Base-by-base conservation (phyloP, 2,113 vertebrate genomes). In the Pelodiscus sinensis region DNA sequence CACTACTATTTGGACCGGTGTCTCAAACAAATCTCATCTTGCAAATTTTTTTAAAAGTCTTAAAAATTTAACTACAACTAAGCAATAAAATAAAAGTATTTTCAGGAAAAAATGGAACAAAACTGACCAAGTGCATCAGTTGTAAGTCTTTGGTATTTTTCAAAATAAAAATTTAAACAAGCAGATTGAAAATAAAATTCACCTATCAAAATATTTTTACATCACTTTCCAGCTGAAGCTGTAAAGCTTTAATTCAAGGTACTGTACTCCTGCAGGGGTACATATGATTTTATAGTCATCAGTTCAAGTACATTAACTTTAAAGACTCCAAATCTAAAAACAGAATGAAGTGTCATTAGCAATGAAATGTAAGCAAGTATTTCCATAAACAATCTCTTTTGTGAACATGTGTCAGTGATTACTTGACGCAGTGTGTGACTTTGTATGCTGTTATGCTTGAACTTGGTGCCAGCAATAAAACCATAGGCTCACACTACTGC, bases 161-260 rank as follows among this genome's bases (percentile, higher is more conserved):
- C 89, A 97, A 97, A 97, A 85, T 83, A 93, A 85, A 94, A 96
- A 90, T 62, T 92, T 79, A 89, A 95, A 86, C 89, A 96, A 97
- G 92, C 85, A 91, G 79, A 96, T 81, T 91, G 29, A 96, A 90
- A 97, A 98, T 88, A 86, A 97, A 97, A 96, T 79, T 97, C 95
- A 97, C 94, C 94, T 97, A 96, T 91, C 95, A 52, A 94, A 97
- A 31, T 96, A 94, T 92, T 81, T 95, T 92, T 97, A 97, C 92
- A 97, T 85, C 92, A 97, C 97, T 98, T 98, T 96, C 97, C 97
- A 98, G 97, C 78, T 65, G 94, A 87, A 93, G 95, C 92, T 87
- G 97, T 97, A 98, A 98, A 98, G 95, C 96, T 96, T 97, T 92
- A 96, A 96, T 97, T 98, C 98, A 99, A 99, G 99, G 99, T 99